phyloP scores from a whole-genome alignment of 2,797 vertebrate genomes.

The Diceros bicornis region DNA sequence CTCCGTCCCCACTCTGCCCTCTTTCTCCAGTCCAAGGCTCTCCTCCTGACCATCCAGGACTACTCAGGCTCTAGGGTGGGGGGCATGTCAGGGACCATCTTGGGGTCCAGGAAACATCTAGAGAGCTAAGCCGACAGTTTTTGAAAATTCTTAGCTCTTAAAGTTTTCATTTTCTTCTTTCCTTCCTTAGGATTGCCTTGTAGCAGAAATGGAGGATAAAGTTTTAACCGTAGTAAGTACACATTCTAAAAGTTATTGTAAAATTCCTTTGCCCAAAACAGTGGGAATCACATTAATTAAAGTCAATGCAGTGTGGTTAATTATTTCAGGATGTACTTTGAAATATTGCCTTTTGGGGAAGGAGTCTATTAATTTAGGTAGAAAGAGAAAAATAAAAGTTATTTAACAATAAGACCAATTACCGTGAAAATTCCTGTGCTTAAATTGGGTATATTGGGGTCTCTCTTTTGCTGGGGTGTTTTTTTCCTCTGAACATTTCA shows the following conservation, averaged over 20 bases:
- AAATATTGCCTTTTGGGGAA: not conserved
- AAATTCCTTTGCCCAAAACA: conserved; percentile 20
- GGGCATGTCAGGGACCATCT: rapidly evolving
- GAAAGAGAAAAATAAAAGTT: not conserved
- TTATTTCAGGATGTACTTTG: not conserved
- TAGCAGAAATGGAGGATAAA: conserved; percentile 97
- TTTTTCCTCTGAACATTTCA: not conserved
- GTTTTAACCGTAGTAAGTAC: conserved; percentile 96
- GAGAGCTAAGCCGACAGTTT: not conserved
- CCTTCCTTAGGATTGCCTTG: conserved; percentile 93
- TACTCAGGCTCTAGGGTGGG: too few relatives aligned
- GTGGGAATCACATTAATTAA: not conserved
- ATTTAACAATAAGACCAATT: not conserved
- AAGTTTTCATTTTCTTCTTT: conserved; percentile 69
- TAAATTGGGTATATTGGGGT: not conserved
- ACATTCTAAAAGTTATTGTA: not conserved
- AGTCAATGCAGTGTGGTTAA: not conserved
- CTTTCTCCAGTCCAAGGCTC: rapidly evolving
- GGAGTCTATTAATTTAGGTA: not conserved
- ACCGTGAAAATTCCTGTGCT: not conserved
- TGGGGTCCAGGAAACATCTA: not conserved
- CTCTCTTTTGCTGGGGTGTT: not conserved
- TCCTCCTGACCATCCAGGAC: not conserved
- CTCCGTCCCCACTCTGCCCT: rapidly evolving
- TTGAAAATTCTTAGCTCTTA: not conserved